These are phyloP conservation scores for Oscheius sp. DNA, from an alignment of 2,888 invertebrate species.

Conservation along the genomic window DNA sequence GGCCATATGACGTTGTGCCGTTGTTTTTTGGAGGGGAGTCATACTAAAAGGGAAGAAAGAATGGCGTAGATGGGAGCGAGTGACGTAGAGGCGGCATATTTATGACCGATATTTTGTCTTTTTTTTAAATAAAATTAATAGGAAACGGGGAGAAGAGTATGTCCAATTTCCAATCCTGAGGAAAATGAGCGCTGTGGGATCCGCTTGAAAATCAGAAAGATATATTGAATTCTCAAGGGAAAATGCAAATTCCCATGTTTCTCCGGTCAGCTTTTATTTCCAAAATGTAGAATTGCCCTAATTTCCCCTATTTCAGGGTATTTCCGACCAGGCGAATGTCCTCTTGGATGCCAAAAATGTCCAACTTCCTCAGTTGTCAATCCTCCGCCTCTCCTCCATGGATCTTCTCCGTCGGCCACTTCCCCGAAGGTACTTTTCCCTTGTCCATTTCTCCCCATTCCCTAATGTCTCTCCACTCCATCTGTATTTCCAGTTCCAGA, in stretches of 20 bases:
- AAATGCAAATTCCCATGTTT: too few relatives aligned
- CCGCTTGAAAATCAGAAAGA: too few relatives aligned
- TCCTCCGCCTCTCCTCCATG: constrained; percentile 53
- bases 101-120: too few relatives aligned
- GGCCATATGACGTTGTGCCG: too few relatives aligned
- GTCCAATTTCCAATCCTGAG: too few relatives aligned
- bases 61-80: not conserved
- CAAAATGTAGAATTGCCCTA: too few relatives aligned
- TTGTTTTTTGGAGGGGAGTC: not conserved
- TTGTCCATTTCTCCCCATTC: too few relatives aligned
- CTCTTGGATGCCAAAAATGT: constrained; percentile 44
- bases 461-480: too few relatives aligned
- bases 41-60: not conserved
- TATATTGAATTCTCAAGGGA: too few relatives aligned
- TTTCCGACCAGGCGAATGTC: constrained; percentile 47
- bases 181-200: too few relatives aligned
- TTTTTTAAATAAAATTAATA: not conserved
- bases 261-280: too few relatives aligned
- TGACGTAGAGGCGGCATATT: not conserved
- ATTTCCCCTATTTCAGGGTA: constrained; percentile 34
- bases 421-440: constrained; percentile 41
- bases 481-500: constrained; percentile 28
- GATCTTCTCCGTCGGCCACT: constrained; percentile 49
- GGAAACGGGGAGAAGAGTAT: not conserved
- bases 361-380: constrained; percentile 44